Evolutionary conservation across 2,797 vertebrate genomes (phyloP), one percentile per base, ranked within the genome.

Genomic region (Pseudocheirus occidentalis): DNA sequence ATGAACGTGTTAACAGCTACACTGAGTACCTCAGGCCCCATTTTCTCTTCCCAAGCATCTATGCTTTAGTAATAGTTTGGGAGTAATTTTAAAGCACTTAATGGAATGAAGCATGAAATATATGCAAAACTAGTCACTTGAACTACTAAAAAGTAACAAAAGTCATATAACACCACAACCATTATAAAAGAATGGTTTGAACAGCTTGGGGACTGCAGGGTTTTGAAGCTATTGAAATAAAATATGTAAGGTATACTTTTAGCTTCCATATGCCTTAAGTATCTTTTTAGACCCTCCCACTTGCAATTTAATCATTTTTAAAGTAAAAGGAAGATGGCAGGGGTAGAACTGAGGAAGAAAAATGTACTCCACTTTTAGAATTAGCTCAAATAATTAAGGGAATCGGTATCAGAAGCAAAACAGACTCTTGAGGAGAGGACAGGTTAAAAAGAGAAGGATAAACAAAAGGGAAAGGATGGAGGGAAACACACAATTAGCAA

Each of bases 161-260:
- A 66, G 28, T 9, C 46, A 62, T 31, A 90, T 10, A 91, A 18
- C 46, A 87, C 56, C 55, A 53, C 52, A 93, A 58, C 6, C 53
- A 92, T 62, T 3, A 57, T 46, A 54, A 46, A 66, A 90, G 92
- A 55, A 46, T 0, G 27, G 9, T 55, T 24, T 81, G 18, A 28
- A 87, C 21, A 87, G 73, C n/a, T 27, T 92, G n/a, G 40, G 50
- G n/a, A 90, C 3, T 40, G 34, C 50, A 94, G 1, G 59, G 6
- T 46, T 73, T 95, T 90, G 89, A 40, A 94, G 56, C 58, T 81
- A n/a, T 14, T 73, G n/a, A 96, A 95, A 92, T 59, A 50, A 58
- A 95, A 92, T 57, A 55, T 81, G 1, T 95, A 53, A 81, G 31
- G 90, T 12, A 91, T 0, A 87, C 10, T 58, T 50, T 93, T 54